Base-by-base conservation (phyloP, 2,888 invertebrate species). In the Apeira syringaria region DNA sequence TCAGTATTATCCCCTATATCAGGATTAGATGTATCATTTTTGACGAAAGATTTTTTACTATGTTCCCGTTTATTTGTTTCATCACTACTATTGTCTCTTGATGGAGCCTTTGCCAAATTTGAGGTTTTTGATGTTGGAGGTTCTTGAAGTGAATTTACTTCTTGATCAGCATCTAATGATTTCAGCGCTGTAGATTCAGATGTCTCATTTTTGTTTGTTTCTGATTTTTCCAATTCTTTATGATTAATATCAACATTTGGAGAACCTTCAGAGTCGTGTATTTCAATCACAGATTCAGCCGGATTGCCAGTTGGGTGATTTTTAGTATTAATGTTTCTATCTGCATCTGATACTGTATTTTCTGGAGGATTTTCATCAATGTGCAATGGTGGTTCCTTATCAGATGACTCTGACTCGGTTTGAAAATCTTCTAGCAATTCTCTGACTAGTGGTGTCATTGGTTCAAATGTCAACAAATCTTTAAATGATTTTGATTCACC, bases 341-440 rank as follows among this genome's bases (percentile, higher is more conserved):
- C 5, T 28, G 12, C n/a, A 11, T 25, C 7, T 7, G 33, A 6
- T 10, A 12, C 32, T 5, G 6, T 29, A 33, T 28, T 28, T 15
- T 62, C 59, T 37, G 49, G 32, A 30, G 22, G 33, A 35, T 56
- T 56, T 50, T 80, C 74, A 32, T 61, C 72, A 35, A 77, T 77
- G 53, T 76, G 60, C 61, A 76, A 67, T 53, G 50, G 59, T 9
- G 60, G 63, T 38, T 77, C 76, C 25, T 61, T 61, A 31, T 74
- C 74, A 29, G 64, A 65, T 29, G 45, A 32, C 40, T 75, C 79
- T 11, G 78, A 72, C 46, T 84, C 85, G 12, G 78, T 71, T 30
- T 64, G 67, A 62, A 83, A 85, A 53, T 85, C 86, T 40, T 82
- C 57, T 17, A 86, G 37, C 2, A 85, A 74, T 55, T 74, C 73